These are phyloP conservation scores for Platysternon megacephalum DNA, from an alignment of 2,113 vertebrate genomes.

Conservation along the genomic window DNA sequence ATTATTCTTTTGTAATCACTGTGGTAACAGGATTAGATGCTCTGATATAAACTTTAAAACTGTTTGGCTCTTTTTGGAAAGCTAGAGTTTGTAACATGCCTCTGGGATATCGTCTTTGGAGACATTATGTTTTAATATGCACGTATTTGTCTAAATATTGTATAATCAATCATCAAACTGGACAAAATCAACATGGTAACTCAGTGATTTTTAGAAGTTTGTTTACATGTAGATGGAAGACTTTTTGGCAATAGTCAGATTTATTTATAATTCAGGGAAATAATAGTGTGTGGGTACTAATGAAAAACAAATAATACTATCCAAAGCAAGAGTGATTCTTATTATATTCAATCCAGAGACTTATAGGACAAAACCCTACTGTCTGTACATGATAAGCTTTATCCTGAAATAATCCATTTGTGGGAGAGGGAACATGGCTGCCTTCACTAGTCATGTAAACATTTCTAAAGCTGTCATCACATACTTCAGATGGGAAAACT, in stretches of 20 bases:
- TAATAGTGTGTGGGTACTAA: not conserved
- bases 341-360: not conserved
- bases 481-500: conserved; percentile 57
- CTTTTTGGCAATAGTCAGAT: not conserved
- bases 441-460: conserved; percentile 43
- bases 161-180: conserved; percentile 38
- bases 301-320: conserved; percentile 3
- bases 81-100: conserved; percentile 48
- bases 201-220: not conserved
- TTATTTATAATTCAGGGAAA: not conserved
- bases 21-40: conserved; percentile 55
- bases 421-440: not conserved
- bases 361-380: not conserved
- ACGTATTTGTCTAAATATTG: conserved; percentile 46
- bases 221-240: conserved; percentile 6
- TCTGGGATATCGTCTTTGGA: conserved; percentile 28
- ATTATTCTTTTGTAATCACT: conserved; percentile 21
- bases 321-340: not conserved
- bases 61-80: conserved; percentile 46
- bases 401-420: conserved; percentile 55
- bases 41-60: conserved; percentile 58
- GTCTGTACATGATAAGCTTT: not conserved
- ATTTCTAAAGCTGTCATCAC: not conserved
- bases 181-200: conserved; percentile 44
- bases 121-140: conserved; percentile 32